Evolutionary conservation across 92 coral and sea anemone species (phyloP).

Genomic region (Actinostola sp.): DNA sequence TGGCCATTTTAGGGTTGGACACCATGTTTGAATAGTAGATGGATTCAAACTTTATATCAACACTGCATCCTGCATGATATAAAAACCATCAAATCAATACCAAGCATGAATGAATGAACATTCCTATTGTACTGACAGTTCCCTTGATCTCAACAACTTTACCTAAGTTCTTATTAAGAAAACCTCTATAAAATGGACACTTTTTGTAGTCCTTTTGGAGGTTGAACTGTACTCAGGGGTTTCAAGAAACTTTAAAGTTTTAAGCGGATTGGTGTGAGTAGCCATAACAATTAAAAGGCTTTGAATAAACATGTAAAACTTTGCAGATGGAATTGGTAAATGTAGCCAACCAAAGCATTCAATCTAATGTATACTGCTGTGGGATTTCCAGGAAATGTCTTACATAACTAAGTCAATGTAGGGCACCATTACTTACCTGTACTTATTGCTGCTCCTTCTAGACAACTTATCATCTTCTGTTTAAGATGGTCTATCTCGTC

Average conservation of each 20-base stretch:
- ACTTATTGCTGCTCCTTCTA: conserved; percentile 80
- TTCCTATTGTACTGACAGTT: not conserved
- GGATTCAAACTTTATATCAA: conserved; percentile 39
- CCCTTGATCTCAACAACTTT: too few relatives aligned
- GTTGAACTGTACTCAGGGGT: too few relatives aligned
- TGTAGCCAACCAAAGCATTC: not conserved
- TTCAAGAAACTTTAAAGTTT: too few relatives aligned
- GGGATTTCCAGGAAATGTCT: not conserved
- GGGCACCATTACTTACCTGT: conserved; percentile 54
- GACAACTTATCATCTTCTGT: conserved; percentile 67
- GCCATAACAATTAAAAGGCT: too few relatives aligned
- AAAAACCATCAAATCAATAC: not conserved
- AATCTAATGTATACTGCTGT: not conserved
- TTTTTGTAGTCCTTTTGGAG: too few relatives aligned
- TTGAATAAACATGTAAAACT: too few relatives aligned
- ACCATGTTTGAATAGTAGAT: conserved; percentile 53
- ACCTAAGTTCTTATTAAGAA: too few relatives aligned
- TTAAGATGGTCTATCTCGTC: conserved; percentile 60
- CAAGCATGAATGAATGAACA: not conserved
- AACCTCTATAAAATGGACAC: too few relatives aligned
- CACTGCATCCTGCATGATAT: conserved; percentile 68
- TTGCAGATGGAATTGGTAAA: too few relatives aligned
- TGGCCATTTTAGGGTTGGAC: conserved; percentile 58
- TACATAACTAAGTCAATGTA: too few relatives aligned
- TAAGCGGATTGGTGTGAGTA: too few relatives aligned